phyloP scores from a whole-genome alignment of 2,888 invertebrate genomes.

The Gari tellinella region DNA sequence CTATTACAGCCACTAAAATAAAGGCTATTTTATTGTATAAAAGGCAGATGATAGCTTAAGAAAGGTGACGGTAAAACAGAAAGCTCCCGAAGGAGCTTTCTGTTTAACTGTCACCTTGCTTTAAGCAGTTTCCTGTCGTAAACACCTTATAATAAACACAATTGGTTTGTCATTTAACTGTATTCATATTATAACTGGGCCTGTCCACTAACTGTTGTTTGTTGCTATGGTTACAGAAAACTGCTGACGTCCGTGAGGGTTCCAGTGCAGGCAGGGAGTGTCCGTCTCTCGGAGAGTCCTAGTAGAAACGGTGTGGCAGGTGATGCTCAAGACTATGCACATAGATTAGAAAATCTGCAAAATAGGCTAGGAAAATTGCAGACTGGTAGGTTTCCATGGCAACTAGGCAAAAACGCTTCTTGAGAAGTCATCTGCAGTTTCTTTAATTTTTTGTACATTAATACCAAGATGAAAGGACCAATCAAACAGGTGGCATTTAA shows the following conservation, averaged over 20 bases:
- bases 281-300: conserved; percentile 30
- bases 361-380: conserved; percentile 65
- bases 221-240: conserved; percentile 58
- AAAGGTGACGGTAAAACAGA: no score
- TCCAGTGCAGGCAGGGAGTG: conserved; percentile 38
- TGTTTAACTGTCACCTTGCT: no score
- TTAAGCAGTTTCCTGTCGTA: no score
- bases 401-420: background rate
- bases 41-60: no score
- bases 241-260: conserved; percentile 57
- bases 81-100: no score
- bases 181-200: no score
- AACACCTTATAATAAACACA: no score
- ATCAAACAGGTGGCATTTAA: no score
- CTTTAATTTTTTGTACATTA: background rate
- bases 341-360: conserved; percentile 74
- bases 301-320: conserved; percentile 41
- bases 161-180: no score
- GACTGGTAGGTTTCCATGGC: conserved; percentile 46
- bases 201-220: background rate
- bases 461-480: no score
- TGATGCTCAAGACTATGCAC: conserved; percentile 71
- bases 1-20: no score
- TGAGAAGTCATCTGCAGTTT: background rate
- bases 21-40: no score